These are phyloP conservation scores for Trichonephila clavipes DNA, from an alignment of 1,140 invertebrate species.

Conservation along the genomic window DNA sequence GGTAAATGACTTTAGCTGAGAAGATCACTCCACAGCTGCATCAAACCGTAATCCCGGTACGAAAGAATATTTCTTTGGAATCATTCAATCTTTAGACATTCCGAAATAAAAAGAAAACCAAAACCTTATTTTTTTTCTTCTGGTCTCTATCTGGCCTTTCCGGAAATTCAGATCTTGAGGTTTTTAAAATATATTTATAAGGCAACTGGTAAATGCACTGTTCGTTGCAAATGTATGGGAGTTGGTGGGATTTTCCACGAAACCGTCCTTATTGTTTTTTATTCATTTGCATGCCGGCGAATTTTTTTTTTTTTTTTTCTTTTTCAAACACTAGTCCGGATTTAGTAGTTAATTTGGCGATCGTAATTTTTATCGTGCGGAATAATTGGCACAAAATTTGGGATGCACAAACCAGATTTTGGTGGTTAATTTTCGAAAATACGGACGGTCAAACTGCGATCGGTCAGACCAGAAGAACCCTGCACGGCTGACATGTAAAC, in stretches of 20 bases:
- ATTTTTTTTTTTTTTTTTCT: not conserved
- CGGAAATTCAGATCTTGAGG: no score
- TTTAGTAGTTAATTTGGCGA: not conserved
- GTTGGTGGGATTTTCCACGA: not conserved
- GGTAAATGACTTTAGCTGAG: not conserved
- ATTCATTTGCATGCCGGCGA: not conserved
- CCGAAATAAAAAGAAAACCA: no score
- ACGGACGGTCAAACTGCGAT: constrained; percentile 63
- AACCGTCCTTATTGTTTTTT: not conserved
- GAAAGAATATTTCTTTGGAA: not conserved
- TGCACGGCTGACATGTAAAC: constrained; percentile 72
- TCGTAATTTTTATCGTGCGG: not conserved
- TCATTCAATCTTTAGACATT: not conserved
- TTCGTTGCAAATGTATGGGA: not conserved
- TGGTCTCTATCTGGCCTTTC: no score
- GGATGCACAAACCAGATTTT: not conserved
- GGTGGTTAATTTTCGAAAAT: not conserved
- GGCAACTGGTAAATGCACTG: not conserved
- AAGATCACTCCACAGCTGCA: not conserved
- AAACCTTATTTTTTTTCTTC: no score
- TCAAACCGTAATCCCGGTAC: not conserved
- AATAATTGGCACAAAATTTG: not conserved
- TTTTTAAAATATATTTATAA: no score
- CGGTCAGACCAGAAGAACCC: constrained; percentile 44
- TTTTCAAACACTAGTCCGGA: not conserved